Evolutionary conservation across 1,140 invertebrate genomes (phyloP), one percentile per base, ranked within the genome.

Genomic region (Gryllus bimaculatus): DNA sequence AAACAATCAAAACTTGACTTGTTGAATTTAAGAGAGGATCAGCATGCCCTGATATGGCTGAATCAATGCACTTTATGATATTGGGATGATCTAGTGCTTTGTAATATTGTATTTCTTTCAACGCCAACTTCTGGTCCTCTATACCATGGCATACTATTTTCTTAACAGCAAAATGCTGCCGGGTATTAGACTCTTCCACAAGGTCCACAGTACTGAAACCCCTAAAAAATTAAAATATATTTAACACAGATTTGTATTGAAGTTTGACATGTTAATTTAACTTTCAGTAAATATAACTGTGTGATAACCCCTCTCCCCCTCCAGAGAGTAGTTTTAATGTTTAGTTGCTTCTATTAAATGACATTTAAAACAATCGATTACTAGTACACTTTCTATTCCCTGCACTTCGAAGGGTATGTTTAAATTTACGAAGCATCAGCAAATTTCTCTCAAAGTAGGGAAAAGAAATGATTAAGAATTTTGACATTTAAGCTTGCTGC

Each of bases 131-230:
- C 83, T 95, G 92, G 84, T 96, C 95, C 80, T 94, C 93, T 80
- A 90, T 87, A 78, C 91, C 90, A 85, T 96, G 93, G 84, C 93
- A 95, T 74, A 90, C 89, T 74, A 96, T 94, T 83, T 93, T 89
- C 86, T 96, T 96, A 66, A 96, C 84, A 13, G 94, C 95, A 88
- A 90, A 95, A 79, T 89, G 87, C 81, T 92, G 91, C 81, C 90
- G 90, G 12, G 89, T 92, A n/a, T 86, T 79, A n/a, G 86, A 82
- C 86, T 95, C 92, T 85, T 95, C 92, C 6, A 93, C 91, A 80
- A 96, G 86, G 82, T 93, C 91, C 78, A 96, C 93, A 80, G 91
- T 91, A 84, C 94, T 95, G 83, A 96, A 96, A 21, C 94, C 95
- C 47, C 95, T 96, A 84, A 80, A 90, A 80, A 83, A 80, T 80